Conservation (phyloP, 2,113 vertebrate genomes). For the Cololabis saira region DNA sequence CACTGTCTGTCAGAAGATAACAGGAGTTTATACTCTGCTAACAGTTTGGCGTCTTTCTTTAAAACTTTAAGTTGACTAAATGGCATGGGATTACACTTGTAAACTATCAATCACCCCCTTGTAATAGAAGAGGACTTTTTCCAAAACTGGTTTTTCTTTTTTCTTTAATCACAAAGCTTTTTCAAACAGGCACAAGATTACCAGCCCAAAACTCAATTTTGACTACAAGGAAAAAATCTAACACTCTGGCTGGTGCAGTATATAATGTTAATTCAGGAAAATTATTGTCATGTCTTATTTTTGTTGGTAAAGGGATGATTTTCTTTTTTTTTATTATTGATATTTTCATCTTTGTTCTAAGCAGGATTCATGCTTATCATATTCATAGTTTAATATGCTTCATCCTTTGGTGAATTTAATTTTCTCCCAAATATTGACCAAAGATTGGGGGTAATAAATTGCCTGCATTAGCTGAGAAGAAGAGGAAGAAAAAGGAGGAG, state of each 20-base stretch:
- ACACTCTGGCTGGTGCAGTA: too few species aligned
- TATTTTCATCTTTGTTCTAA: too few species aligned
- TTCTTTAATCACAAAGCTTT: background rate
- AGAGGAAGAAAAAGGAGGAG: conserved; percentile 13
- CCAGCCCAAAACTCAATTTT: too few species aligned
- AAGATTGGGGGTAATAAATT: background rate
- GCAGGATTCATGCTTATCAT: too few species aligned
- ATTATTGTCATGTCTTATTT: too few species aligned
- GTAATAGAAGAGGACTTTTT: background rate
- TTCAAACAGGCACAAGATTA: too few species aligned
- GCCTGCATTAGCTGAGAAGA: background rate
- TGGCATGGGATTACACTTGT: conserved; percentile 18
- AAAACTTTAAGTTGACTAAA: conserved; percentile 33
- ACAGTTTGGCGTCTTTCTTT: conserved; percentile 51
- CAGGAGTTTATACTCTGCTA: conserved; percentile 48
- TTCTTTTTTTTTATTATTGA: too few species aligned
- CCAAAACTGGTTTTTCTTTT: background rate
- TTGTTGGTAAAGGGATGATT: too few species aligned
- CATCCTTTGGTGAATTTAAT: background rate
- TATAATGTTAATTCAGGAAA: too few species aligned
- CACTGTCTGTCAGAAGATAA: conserved; percentile 32
- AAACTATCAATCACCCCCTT: background rate
- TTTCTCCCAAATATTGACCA: conserved; percentile 5
- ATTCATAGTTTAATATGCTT: too few species aligned
- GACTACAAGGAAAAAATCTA: too few species aligned